phyloP scores from a whole-genome alignment of 1,140 invertebrate species.

The Brachionus rotundiformis region DNA sequence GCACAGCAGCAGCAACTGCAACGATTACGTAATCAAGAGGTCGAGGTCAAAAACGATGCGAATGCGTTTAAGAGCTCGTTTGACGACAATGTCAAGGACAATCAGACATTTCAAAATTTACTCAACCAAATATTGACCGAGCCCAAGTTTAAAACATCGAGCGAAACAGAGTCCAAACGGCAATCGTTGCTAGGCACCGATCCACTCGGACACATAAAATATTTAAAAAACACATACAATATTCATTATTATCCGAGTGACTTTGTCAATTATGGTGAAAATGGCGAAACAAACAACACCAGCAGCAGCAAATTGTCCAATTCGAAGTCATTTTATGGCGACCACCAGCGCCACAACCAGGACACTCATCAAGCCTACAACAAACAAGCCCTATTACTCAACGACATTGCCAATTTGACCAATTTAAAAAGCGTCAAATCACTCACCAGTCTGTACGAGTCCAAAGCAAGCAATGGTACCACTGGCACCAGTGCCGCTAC shows the following conservation, averaged over 20 bases:
- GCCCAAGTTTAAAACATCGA: too few species aligned
- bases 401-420: slow-evolving; percentile 38
- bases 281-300: not conserved
- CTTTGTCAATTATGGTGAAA: slow-evolving; percentile 28
- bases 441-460: slow-evolving; percentile 47
- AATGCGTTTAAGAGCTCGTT: not conserved
- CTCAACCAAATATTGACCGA: slow-evolving; percentile 2
- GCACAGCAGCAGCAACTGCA: not conserved
- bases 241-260: slow-evolving; percentile 46
- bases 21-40: not conserved
- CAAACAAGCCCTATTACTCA: not conserved
- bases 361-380: not conserved
- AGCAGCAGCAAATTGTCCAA: too few species aligned
- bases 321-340: too few species aligned
- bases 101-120: not conserved
- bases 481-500: not conserved
- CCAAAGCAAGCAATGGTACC: not conserved
- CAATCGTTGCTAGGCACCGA: not conserved
- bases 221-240: slow-evolving; percentile 48
- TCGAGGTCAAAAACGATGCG: too few species aligned
- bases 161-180: not conserved
- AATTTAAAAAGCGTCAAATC: slow-evolving; percentile 52
- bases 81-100: not conserved
- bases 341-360: not conserved
- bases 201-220: not conserved